A percentile compares a stretch with the other conserved stretches of the same genome.
Evolutionary conservation across 2,888 invertebrate species (phyloP).

Genomic region (Dioctria rufipes): DNA sequence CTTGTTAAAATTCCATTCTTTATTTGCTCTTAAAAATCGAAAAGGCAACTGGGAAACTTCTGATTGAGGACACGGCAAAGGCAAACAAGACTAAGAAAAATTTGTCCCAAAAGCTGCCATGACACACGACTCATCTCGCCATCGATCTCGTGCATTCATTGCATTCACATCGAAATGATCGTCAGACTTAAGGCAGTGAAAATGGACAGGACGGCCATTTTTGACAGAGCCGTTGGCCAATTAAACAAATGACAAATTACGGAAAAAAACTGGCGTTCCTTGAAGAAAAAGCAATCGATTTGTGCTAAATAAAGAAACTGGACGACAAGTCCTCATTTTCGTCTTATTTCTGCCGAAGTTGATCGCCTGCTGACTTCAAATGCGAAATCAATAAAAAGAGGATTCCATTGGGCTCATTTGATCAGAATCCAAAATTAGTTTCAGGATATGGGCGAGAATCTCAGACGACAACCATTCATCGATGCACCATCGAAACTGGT

Average conservation of each 20-base stretch:
- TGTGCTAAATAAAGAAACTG: conserved; percentile 48
- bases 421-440: conserved; percentile 57
- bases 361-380: not conserved
- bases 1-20: conserved; percentile 51
- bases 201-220: conserved; percentile 35
- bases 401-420: conserved; percentile 55
- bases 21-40: not conserved
- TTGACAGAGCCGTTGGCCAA: conserved; percentile 61
- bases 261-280: conserved; percentile 38
- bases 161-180: not conserved
- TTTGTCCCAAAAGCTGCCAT: conserved; percentile 16
- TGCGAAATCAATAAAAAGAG: conserved; percentile 30
- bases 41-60: not conserved
- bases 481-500: not conserved
- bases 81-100: not conserved
- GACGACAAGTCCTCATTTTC: conserved; percentile 8
- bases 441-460: conserved; percentile 39
- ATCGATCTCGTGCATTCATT: not conserved
- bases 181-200: not conserved
- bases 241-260: conserved; percentile 66
- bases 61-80: not conserved
- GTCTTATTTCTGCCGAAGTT: conserved; percentile 36
- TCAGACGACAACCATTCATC: not conserved
- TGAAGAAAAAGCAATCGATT: conserved; percentile 38
- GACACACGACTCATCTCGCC: conserved; percentile 31